Evolutionary conservation across 2,113 vertebrate species (phyloP), one percentile per base, ranked within the genome.

Genomic region (Oryzias woworae): DNA sequence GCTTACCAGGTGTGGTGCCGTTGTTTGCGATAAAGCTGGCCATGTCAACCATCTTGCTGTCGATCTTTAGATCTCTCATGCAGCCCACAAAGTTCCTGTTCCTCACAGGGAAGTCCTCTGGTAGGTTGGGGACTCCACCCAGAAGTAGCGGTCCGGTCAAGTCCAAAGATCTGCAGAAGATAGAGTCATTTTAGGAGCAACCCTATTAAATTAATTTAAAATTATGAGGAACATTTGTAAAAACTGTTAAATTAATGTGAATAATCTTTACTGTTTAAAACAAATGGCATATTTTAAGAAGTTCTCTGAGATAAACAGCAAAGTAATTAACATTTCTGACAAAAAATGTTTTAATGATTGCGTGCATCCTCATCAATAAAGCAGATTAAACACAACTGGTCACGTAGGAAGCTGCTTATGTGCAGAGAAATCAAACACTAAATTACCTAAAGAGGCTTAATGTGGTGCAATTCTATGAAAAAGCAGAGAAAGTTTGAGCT

Each of bases 11-110:
- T 41, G 86, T 60, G 42, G 97, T 99, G 86, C 97, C 97, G 0
- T 98, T 99, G 78, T 99, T 98, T 69, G 97, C 95, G 0, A 99
- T 97, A 87, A 91, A 96, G 72, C 93, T 88, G 5, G 94, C 96
- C 97, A 99, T 97, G 87, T 99, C 96, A 0, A 96, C 86, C 0
- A 89, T 85, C 64, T 91, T 92, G 89, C 90, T 95, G 57, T 99
- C 97, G 0, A 99, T 93, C 16, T 92, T 95, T 41, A 98, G 90
- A 91, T 97, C 96, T 70, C 95, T 93, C 94, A 99, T 97, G 86
- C 96, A 99, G 76, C 97, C 97, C 0, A 96, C 85, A 6, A 98
- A 99, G 83, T 98, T 92, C 7, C 96, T 92, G 90, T 95, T 98
- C 64, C 89, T 91, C 75, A 99, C 94, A 0, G 97, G 97, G 71